phyloP scores from a whole-genome alignment of 2,113 vertebrate genomes.

The Bos taurus region ARS-UCD2.0 NC_037337.1:57876001-57876500 shows the following conservation, averaged over 20 bases:
- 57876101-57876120: not conserved
- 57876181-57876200: not conserved
- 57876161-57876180: not conserved
- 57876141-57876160: not conserved
- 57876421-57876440: not conserved
- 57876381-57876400: not conserved
- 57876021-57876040: not conserved
- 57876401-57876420: not conserved
- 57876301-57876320: not conserved
- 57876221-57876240: not conserved
- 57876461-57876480: not conserved
- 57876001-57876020: not conserved
- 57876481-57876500: not conserved
- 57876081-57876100: not conserved
- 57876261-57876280: not conserved
- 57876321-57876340: not conserved
- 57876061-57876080: not conserved
- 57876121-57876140: not conserved
- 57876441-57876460: not conserved
- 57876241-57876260: not conserved
- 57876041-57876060: not conserved
- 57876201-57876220: not conserved
- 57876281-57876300: not conserved
- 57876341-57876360: not conserved
- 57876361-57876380: not conserved